Evolutionary conservation across 1,140 invertebrate genomes (phyloP).

Genomic region (Rhynchophorus ferrugineus): DNA sequence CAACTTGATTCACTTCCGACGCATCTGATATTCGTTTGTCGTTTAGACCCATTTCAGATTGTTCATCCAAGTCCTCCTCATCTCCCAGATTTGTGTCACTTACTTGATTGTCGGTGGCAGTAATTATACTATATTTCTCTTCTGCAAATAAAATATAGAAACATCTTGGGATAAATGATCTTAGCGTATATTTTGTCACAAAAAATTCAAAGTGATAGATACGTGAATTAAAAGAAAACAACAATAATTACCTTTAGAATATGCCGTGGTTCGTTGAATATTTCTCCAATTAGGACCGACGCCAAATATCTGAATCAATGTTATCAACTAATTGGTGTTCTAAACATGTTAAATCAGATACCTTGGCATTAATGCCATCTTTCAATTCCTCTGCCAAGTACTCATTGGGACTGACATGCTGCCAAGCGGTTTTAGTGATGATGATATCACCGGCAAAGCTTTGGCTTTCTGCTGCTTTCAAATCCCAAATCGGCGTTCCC

Average conservation of each 20-base stretch:
- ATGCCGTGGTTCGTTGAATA: constrained; percentile 15
- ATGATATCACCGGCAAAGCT: constrained; percentile 47
- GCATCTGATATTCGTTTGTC: not conserved
- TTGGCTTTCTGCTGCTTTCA: constrained; percentile 46
- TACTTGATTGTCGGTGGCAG: not conserved
- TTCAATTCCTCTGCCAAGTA: constrained; percentile 33
- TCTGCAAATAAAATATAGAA: not conserved
- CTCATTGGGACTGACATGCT: constrained; percentile 40
- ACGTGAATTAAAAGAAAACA: too few species aligned
- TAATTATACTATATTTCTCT: not conserved
- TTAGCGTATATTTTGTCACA: too few species aligned
- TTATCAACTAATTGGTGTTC: too few species aligned
- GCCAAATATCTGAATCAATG: constrained; percentile 29
- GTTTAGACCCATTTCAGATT: not conserved
- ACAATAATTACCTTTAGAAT: constrained; percentile 8
- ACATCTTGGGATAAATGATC: too few species aligned
- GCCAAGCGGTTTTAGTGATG: constrained; percentile 45
- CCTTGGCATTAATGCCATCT: constrained; percentile 41
- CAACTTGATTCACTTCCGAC: not conserved
- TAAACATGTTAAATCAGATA: not conserved
- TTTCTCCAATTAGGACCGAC: constrained; percentile 37
- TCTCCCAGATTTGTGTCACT: constrained; percentile 4
- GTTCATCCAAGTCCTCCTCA: not conserved
- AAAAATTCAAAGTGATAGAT: too few species aligned
- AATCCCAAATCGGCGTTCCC: constrained; percentile 54